Evolutionary conservation across 2,797 vertebrate species (phyloP).

Genomic region (Lophotriccus pileatus): DNA sequence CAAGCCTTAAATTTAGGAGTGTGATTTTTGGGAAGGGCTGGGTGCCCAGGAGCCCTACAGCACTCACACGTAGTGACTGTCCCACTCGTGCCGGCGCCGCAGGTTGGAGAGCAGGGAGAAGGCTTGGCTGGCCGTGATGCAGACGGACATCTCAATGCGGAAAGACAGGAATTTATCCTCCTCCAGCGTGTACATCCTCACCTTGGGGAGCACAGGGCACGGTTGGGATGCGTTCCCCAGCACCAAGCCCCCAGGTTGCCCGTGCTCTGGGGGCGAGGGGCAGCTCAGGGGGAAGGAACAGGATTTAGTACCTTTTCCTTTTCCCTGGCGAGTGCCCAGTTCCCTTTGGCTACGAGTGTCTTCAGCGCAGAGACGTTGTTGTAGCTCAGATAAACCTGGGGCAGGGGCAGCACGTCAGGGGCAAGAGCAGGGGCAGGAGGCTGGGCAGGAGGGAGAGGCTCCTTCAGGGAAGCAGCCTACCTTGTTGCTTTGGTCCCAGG

Average conservation of each 20-base stretch:
- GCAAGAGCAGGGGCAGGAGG: not conserved
- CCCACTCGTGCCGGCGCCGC: constrained; percentile 87
- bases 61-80: constrained; percentile 88
- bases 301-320: constrained; percentile 82
- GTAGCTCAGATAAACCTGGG: constrained; percentile 95
- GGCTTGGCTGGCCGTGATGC: constrained; percentile 77
- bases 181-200: constrained; percentile 89
- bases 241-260: rapidly evolving
- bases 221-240: rapidly evolving
- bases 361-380: constrained; percentile 95
- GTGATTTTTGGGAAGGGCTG: not conserved
- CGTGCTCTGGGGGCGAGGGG: rapidly evolving
- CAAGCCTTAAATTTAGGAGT: rapidly evolving
- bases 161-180: constrained; percentile 92
- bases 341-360: constrained; percentile 85
- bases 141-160: constrained; percentile 85
- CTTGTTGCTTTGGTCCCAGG: constrained; percentile 97
- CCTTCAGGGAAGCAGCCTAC: constrained; percentile 61
- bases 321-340: constrained; percentile 88
- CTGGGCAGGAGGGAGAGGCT: not conserved
- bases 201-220: constrained; percentile 67
- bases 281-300: rapidly evolving
- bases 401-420: not conserved
- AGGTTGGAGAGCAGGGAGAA: constrained; percentile 91
- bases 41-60: not conserved